These are phyloP conservation scores for Styela clava DNA, from an alignment of 23 tunicate genomes.

Conservation along the genomic window DNA sequence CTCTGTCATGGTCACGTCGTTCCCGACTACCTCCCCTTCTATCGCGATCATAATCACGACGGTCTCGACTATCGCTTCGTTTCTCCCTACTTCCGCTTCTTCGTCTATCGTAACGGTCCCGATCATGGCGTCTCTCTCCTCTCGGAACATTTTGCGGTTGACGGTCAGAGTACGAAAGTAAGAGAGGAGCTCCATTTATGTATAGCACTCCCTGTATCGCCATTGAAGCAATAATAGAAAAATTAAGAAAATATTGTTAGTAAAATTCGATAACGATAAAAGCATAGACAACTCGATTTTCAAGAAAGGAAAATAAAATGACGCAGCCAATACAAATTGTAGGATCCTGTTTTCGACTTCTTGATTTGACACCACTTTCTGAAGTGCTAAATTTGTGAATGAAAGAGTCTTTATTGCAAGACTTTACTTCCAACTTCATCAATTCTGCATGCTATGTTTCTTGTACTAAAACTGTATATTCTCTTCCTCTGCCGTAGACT, in stretches of 20 bases:
- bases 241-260: neutral
- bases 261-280: neutral
- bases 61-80: neutral
- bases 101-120: neutral
- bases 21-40: slow-evolving; percentile 11
- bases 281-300: neutral
- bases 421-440: too few relatives aligned
- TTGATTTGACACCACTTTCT: too few relatives aligned
- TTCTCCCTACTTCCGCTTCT: slow-evolving; percentile 14
- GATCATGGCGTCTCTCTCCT: neutral
- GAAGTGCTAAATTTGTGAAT: too few relatives aligned
- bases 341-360: too few relatives aligned
- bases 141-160: slow-evolving; percentile 3
- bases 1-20: slow-evolving; percentile 35
- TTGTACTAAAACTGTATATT: too few relatives aligned
- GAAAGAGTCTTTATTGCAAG: too few relatives aligned
- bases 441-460: too few relatives aligned
- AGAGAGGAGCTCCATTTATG: slow-evolving; percentile 2
- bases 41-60: slow-evolving; percentile 3
- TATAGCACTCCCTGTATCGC: slow-evolving; percentile 17
- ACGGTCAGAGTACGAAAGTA: slow-evolving; percentile 17
- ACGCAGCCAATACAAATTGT: neutral
- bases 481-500: too few relatives aligned
- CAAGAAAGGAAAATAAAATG: neutral
- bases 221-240: neutral